Percentiles rank a stretch among this genome's conserved stretches.
These are phyloP conservation scores for Cheilosia vernalis DNA, from an alignment of 2,888 invertebrate genomes.

Conservation along the genomic window DNA sequence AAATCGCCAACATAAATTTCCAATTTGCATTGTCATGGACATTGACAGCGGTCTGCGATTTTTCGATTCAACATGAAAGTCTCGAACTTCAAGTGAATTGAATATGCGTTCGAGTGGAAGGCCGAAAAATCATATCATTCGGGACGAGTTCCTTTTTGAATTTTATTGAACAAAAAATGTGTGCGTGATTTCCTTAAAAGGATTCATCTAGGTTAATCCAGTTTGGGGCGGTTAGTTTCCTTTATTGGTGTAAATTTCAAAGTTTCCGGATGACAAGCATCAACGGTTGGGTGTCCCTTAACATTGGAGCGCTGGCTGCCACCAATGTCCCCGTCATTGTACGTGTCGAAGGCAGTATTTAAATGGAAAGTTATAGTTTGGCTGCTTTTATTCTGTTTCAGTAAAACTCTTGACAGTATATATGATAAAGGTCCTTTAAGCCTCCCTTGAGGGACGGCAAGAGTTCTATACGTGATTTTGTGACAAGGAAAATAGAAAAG, in stretches of 20 bases:
- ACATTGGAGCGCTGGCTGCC: not conserved
- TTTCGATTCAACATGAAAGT: slow-evolving; percentile 10
- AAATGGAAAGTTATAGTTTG: slow-evolving; percentile 26
- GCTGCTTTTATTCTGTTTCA: not conserved
- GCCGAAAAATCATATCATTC: slow-evolving; percentile 37
- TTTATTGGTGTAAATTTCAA: slow-evolving; percentile 58
- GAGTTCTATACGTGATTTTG: slow-evolving; percentile 14
- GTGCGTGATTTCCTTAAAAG: slow-evolving; percentile 44
- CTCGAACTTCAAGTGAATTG: slow-evolving; percentile 42
- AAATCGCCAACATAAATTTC: slow-evolving; percentile 42
- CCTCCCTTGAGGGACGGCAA: not conserved
- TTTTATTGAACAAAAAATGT: slow-evolving; percentile 45
- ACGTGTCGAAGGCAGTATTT: slow-evolving; percentile 43
- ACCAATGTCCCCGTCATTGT: slow-evolving; percentile 15
- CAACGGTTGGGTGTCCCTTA: slow-evolving; percentile 55
- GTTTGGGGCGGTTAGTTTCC: slow-evolving; percentile 6
- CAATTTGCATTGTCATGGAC: slow-evolving; percentile 56
- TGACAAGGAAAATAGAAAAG: not conserved
- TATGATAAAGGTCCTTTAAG: slow-evolving; percentile 44
- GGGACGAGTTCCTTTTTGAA: slow-evolving; percentile 52
- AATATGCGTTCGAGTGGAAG: slow-evolving; percentile 21
- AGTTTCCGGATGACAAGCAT: slow-evolving; percentile 60
- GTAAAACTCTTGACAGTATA: slow-evolving; percentile 25
- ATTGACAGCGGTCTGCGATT: not conserved
- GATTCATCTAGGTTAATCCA: slow-evolving; percentile 27